Evolutionary conservation across 1,140 invertebrate genomes (phyloP).

Genomic region (Eciton burchellii): DNA sequence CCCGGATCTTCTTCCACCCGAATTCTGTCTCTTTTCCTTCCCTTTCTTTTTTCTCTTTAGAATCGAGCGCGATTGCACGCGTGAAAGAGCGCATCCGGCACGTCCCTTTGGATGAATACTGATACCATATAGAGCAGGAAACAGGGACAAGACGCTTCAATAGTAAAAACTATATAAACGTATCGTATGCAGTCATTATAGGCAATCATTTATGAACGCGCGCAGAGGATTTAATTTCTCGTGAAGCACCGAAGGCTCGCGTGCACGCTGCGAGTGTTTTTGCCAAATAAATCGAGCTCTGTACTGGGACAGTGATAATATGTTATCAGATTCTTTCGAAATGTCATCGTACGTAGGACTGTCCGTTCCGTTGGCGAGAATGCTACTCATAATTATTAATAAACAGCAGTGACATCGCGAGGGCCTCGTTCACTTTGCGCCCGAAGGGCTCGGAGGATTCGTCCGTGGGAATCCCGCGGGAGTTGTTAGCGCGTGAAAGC

Average conservation of each 20-base stretch:
- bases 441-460: conserved; percentile 32
- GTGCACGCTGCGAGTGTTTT: background rate
- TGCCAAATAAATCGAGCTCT: background rate
- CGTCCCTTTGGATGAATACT: background rate
- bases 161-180: background rate
- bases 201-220: background rate
- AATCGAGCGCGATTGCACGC: background rate
- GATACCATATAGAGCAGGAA: background rate
- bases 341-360: too few relatives aligned
- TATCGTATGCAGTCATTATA: background rate
- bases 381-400: conserved; percentile 14
- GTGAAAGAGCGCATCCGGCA: background rate
- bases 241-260: background rate
- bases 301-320: too few relatives aligned
- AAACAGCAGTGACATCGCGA: conserved; percentile 34
- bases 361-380: too few relatives aligned
- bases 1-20: background rate
- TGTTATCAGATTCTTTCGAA: too few relatives aligned
- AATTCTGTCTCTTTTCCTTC: background rate
- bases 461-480: background rate
- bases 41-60: background rate
- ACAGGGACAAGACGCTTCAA: background rate
- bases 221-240: conserved; percentile 7
- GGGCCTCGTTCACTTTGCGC: background rate
- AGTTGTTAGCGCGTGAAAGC: conserved; percentile 32